Percentiles rank a stretch among this genome's conserved stretches.
Conservation (phyloP, 2,888 invertebrate genomes). For the Hypena proboscidalis region DNA sequence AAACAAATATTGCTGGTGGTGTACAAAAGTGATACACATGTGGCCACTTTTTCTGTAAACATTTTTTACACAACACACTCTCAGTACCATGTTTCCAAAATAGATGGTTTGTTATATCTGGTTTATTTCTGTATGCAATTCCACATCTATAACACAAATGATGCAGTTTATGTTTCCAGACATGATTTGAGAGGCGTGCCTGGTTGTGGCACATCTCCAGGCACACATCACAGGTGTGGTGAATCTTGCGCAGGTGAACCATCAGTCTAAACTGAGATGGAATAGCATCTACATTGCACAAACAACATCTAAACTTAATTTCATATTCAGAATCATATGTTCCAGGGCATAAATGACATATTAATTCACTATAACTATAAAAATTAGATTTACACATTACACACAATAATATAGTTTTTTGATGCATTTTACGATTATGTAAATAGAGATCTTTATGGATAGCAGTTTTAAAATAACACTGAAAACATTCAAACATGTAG, state of each 20-base stretch:
- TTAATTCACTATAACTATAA: conserved; percentile 93
- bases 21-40: conserved; percentile 96
- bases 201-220: conserved; percentile 93
- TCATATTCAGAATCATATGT: conserved; percentile 88
- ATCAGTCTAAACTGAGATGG: conserved; percentile 95
- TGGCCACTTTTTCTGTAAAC: conserved; percentile 96
- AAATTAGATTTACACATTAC: conserved; percentile 95
- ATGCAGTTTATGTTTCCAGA: conserved; percentile 95
- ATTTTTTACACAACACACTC: conserved; percentile 93
- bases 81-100: conserved; percentile 98
- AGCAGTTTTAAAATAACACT: conserved; percentile 91
- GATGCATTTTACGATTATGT: conserved; percentile 94
- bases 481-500: conserved; percentile 93
- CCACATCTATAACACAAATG: conserved; percentile 95
- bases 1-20: conserved; percentile 91
- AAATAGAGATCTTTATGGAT: conserved; percentile 94
- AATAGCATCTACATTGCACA: conserved; percentile 90
- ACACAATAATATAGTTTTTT: conserved; percentile 92
- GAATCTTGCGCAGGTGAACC: conserved; percentile 94
- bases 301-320: conserved; percentile 92
- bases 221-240: conserved; percentile 95
- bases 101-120: conserved; percentile 94
- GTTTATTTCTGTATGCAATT: conserved; percentile 94
- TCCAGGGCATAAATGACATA: conserved; percentile 95
- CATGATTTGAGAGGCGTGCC: conserved; percentile 92